These are phyloP conservation scores for Euwallacea similis DNA, from an alignment of 1,140 invertebrate species.

Conservation along the genomic window DNA sequence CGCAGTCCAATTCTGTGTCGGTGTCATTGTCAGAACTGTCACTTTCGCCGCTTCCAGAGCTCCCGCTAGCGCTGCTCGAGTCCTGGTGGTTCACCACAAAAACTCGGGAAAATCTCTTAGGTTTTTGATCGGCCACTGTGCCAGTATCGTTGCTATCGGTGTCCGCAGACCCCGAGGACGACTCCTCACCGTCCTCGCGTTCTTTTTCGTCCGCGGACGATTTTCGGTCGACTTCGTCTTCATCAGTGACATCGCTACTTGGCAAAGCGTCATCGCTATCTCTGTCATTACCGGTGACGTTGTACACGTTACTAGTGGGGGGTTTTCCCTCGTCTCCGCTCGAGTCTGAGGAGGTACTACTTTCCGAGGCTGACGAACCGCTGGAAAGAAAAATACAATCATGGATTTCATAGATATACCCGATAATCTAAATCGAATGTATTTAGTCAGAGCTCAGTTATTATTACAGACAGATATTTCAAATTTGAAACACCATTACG, in stretches of 20 bases:
- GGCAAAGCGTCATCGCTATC: constrained; percentile 50
- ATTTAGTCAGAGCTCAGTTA: not conserved
- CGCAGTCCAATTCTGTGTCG: constrained; percentile 56
- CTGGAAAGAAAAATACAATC: constrained; percentile 48
- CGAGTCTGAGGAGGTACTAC: constrained; percentile 55
- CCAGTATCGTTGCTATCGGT: constrained; percentile 63
- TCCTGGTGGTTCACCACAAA: constrained; percentile 73
- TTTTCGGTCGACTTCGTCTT: constrained; percentile 43
- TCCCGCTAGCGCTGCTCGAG: constrained; percentile 26
- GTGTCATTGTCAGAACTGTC: constrained; percentile 61
- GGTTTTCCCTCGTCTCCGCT: constrained; percentile 48
- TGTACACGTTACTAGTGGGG: constrained; percentile 46
- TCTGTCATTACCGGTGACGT: constrained; percentile 45
- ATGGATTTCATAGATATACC: not conserved
- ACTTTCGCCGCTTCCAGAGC: constrained; percentile 52
- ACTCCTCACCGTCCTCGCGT: constrained; percentile 56
- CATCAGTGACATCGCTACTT: constrained; percentile 46
- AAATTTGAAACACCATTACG: not conserved
- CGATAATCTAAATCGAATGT: not conserved
- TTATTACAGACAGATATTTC: not conserved
- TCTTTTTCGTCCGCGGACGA: constrained; percentile 54
- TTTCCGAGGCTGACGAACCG: constrained; percentile 54
- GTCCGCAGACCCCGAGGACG: constrained; percentile 61
- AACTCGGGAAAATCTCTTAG: constrained; percentile 70
- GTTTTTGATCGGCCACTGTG: constrained; percentile 63